These are phyloP conservation scores for Podarcis raffonei DNA, from an alignment of 2,113 vertebrate genomes.

Conservation along the genomic window DNA sequence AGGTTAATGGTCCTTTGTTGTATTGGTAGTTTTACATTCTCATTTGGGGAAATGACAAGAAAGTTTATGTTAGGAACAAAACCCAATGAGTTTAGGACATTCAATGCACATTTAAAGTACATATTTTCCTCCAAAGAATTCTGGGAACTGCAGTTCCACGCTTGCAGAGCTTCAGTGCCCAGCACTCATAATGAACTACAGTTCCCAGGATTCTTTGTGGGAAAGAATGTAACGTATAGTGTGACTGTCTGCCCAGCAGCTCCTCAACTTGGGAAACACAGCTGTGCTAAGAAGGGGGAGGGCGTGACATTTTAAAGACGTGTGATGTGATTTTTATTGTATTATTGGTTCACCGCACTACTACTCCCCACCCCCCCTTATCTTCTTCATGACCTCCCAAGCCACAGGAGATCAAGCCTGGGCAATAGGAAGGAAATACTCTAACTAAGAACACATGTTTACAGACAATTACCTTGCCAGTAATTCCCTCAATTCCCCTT, in stretches of 20 bases:
- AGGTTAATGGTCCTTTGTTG: too few relatives aligned
- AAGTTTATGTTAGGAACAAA: too few relatives aligned
- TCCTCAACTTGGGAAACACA: conserved; percentile 33
- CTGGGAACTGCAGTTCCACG: not conserved
- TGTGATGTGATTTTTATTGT: conserved; percentile 71
- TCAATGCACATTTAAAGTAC: not conserved
- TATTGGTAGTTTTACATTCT: too few relatives aligned
- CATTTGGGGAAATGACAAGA: too few relatives aligned
- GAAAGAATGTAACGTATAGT: not conserved
- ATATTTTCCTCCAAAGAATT: too few relatives aligned
- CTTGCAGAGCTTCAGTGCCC: too few relatives aligned
- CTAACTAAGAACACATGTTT: conserved; percentile 69
- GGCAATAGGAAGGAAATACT: conserved; percentile 47
- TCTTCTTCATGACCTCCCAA: conserved; percentile 45
- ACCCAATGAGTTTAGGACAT: too few relatives aligned
- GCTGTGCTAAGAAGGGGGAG: conserved; percentile 39
- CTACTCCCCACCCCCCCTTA: conserved; percentile 36
- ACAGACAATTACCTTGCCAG: conserved; percentile 52
- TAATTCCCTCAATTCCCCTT: not conserved
- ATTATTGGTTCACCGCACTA: conserved; percentile 62
- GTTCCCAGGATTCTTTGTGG: not conserved
- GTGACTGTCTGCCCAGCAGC: not conserved
- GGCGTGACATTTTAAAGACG: conserved; percentile 52
- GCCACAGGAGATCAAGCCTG: conserved; percentile 48
- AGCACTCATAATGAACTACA: too few relatives aligned